Percentiles rank a stretch among this genome's conserved stretches.
These are phyloP conservation scores for Apteryx owenii DNA, from an alignment of 2,113 vertebrate genomes.

Conservation along the genomic window DNA sequence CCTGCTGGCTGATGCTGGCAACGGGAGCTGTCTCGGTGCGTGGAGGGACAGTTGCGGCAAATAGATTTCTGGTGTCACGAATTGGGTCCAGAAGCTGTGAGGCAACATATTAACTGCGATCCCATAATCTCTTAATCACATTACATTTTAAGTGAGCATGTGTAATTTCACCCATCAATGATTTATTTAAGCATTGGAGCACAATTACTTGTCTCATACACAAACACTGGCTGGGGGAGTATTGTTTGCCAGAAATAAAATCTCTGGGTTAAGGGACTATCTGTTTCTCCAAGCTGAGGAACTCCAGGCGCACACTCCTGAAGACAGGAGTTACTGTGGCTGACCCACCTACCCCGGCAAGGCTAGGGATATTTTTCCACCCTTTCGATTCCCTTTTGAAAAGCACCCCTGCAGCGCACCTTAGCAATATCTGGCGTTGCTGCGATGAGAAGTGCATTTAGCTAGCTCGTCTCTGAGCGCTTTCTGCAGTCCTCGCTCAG, in stretches of 20 bases:
- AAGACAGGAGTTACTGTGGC: background rate
- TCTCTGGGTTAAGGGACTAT: background rate
- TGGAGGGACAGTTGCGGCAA: slow-evolving; percentile 75
- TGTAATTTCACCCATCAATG: slow-evolving; percentile 86
- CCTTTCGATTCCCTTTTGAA: background rate
- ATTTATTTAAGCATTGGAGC: slow-evolving; percentile 82
- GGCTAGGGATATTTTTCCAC: background rate
- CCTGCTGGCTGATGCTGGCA: slow-evolving; percentile 16
- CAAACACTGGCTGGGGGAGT: slow-evolving; percentile 55
- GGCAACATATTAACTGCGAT: slow-evolving; percentile 81
- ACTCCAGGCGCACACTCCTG: background rate
- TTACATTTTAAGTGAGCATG: slow-evolving; percentile 84
- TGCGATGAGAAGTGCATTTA: background rate
- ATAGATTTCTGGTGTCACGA: slow-evolving; percentile 79
- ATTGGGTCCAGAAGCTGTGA: slow-evolving; percentile 76
- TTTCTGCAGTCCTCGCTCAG: background rate
- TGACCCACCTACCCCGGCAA: background rate
- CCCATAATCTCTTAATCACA: slow-evolving; percentile 87
- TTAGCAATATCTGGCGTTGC: background rate
- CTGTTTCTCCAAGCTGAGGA: background rate
- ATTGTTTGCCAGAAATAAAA: slow-evolving; percentile 63
- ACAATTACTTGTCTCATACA: slow-evolving; percentile 75
- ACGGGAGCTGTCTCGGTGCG: slow-evolving; percentile 30
- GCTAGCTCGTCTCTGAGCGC: background rate
- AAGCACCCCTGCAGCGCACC: slow-evolving; percentile 31